Base-by-base conservation (phyloP, 2,888 invertebrate species). In the Plebejus anna region DNA sequence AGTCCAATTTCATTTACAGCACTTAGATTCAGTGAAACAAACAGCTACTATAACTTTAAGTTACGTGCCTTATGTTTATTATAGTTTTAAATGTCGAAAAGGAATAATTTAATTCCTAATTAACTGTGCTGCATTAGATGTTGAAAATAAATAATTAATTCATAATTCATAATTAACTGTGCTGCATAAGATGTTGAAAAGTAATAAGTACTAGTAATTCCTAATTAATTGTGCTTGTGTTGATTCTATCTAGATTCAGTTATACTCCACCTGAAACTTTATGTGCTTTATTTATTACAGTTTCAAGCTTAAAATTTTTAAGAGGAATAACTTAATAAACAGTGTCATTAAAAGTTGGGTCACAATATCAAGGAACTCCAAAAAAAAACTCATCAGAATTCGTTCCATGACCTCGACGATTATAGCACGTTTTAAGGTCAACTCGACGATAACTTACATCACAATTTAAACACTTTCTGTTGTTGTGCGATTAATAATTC, bases 391-490 rank as follows among this genome's bases (percentile, higher is more conserved):
- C 66, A 66, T 66, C 32, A 66, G 66, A 73, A 73, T 73, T 73
- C 28, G 73, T 55, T 5, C 16, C 32, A 51, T 76, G 75, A 78
- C 76, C 77, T 77, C 70, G 42, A 59, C 73, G 77, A 79, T 77
- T 75, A 66, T 70, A 75, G 51, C 75, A 55, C 51, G 75, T 76
- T 75, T 55, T 59, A 75, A 76, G 75, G 78, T 77, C 78, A 76
- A 66, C 61, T 42, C 32, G 32, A 42, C 70, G 76, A 78, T 76
- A 77, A 76, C 57, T 75, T 75, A 75, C 42, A 76, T 36, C 57
- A 75, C 47, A 71, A 76, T 42, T 57, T 70, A 77, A 75, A 57
- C 73, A 38, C 47, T 75, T 75, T 38, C 28, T 73, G 51, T 73
- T 73, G 51, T 55, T 73, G 22, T 73, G 16, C 47, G 51, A 73